Percentiles rank a stretch among this genome's conserved stretches.
Evolutionary conservation across 1,140 invertebrate species (phyloP).

Genomic region (Habropoda laboriosa): DNA sequence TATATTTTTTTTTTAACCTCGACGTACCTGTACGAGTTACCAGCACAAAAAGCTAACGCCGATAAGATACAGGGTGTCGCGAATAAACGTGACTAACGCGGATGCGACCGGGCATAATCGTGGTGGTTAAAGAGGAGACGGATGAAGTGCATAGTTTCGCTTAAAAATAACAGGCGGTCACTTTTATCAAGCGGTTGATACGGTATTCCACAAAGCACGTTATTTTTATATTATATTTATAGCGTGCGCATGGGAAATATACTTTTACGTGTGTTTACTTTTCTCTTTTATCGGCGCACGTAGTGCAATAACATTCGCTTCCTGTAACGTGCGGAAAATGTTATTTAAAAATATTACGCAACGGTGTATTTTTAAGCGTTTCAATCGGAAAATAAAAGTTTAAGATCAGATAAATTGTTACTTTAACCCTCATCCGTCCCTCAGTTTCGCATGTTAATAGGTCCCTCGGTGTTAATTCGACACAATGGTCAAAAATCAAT

Average conservation of each 20-base stretch:
- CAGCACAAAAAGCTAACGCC: background rate
- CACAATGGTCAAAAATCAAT: too few relatives aligned
- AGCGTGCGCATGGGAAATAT: background rate
- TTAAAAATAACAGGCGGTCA: constrained; percentile 41
- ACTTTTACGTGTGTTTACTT: background rate
- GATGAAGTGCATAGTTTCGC: background rate
- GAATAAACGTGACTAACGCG: constrained; percentile 41
- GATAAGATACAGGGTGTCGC: constrained; percentile 55
- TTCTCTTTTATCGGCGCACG: background rate
- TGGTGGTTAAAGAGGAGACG: background rate
- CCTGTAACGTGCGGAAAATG: too few relatives aligned
- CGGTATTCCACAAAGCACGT: background rate
- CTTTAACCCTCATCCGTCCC: too few relatives aligned
- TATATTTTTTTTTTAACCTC: background rate
- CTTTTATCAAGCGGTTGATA: too few relatives aligned
- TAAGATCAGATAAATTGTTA: too few relatives aligned
- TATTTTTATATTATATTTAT: constrained; percentile 55
- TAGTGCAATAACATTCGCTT: background rate
- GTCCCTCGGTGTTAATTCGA: too few relatives aligned
- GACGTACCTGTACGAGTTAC: background rate
- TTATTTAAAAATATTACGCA: background rate
- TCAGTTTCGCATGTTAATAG: too few relatives aligned
- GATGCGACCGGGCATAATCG: background rate
- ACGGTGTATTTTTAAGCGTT: background rate
- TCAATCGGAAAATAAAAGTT: background rate